Evolutionary conservation across 2,888 invertebrate genomes (phyloP).

Genomic region (Drosophila melanosoma): DNA sequence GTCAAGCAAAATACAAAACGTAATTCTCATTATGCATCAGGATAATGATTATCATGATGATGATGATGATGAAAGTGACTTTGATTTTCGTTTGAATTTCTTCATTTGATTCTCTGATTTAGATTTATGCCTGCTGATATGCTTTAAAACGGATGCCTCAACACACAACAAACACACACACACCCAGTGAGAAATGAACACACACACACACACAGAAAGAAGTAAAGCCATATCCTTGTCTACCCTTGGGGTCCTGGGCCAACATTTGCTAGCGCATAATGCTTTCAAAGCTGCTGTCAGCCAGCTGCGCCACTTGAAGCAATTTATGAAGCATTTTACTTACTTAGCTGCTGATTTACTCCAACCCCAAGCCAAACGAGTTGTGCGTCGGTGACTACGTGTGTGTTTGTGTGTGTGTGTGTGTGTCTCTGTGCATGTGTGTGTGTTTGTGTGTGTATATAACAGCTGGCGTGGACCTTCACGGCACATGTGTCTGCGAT

Average conservation of each 20-base stretch:
- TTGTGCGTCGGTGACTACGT: neutral
- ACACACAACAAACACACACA: slow-evolving; percentile 17
- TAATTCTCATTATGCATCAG: slow-evolving; percentile 36
- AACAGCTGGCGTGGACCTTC: slow-evolving; percentile 64
- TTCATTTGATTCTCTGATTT: slow-evolving; percentile 63
- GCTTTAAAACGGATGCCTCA: slow-evolving; percentile 59
- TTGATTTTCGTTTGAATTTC: slow-evolving; percentile 71
- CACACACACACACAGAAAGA: slow-evolving; percentile 11
- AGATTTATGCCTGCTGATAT: slow-evolving; percentile 69
- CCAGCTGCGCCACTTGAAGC: slow-evolving; percentile 78
- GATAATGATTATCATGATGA: slow-evolving; percentile 18
- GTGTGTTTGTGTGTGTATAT: slow-evolving; percentile 10
- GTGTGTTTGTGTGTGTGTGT: slow-evolving; percentile 10
- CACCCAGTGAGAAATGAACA: slow-evolving; percentile 10
- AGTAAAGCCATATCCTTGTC: slow-evolving; percentile 43
- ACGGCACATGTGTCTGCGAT: slow-evolving; percentile 75
- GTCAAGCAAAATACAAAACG: slow-evolving; percentile 18
- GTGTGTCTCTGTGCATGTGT: slow-evolving; percentile 6
- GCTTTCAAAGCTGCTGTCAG: slow-evolving; percentile 68
- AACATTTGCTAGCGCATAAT: slow-evolving; percentile 60
- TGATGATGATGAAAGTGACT: slow-evolving; percentile 55
- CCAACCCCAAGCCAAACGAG: slow-evolving; percentile 42
- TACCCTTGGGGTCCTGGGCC: slow-evolving; percentile 55
- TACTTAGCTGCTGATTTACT: slow-evolving; percentile 79
- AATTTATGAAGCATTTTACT: slow-evolving; percentile 81